Percentiles rank a stretch among this genome's conserved stretches.
Conservation (phyloP, 2,888 invertebrate genomes). For the Dyspetes luteomarginatus region DNA sequence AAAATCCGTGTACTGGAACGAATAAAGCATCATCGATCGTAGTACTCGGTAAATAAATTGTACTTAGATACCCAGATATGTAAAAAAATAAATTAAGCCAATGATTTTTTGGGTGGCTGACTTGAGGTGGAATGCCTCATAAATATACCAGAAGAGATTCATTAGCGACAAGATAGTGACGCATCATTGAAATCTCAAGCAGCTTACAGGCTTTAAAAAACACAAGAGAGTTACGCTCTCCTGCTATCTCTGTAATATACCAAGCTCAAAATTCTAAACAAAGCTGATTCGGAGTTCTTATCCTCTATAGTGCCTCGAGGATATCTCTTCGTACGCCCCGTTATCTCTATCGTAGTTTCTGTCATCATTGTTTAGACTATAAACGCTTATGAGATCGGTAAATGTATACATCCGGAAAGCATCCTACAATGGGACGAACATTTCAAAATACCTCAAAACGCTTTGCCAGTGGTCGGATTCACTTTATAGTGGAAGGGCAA, state of each 20-base stretch:
- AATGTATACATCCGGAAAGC: conserved; percentile 70
- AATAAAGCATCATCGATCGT: no score
- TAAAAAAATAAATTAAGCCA: no score
- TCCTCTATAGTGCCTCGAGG: conserved; percentile 51
- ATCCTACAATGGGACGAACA: conserved; percentile 60
- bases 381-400: neutral
- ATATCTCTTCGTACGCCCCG: conserved; percentile 17
- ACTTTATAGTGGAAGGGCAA: no score
- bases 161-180: conserved; percentile 6
- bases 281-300: conserved; percentile 43
- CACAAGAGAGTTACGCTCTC: conserved; percentile 27
- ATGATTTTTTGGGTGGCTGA: no score
- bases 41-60: no score
- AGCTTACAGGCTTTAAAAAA: conserved; percentile 2
- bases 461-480: neutral
- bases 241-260: conserved; percentile 25
- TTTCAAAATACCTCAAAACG: neutral
- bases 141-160: no score
- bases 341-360: conserved; percentile 63
- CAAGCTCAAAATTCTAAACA: conserved; percentile 33
- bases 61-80: no score
- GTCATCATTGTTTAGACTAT: conserved; percentile 74
- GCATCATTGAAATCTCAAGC: conserved; percentile 31
- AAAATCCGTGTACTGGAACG: no score
- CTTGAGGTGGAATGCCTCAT: no score